Conservation (phyloP, 2,888 invertebrate genomes). For the Linyphia triangularis region DNA sequence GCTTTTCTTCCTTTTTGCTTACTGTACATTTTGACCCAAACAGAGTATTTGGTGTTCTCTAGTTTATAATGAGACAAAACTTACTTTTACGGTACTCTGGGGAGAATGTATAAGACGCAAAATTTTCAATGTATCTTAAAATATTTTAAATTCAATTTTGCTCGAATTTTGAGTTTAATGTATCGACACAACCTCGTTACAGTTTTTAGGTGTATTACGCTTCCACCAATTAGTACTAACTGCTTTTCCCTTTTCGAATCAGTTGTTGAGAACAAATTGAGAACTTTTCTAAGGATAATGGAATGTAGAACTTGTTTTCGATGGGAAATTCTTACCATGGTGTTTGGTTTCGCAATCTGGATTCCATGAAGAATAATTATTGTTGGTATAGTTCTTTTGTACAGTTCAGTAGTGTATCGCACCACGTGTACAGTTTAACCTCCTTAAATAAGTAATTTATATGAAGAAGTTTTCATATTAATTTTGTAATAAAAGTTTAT, state of each 20-base stretch:
- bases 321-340: conserved; percentile 42
- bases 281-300: not conserved
- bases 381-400: conserved; percentile 70
- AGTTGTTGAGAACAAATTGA: not conserved
- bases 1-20: too few relatives aligned
- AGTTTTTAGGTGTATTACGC: too few relatives aligned
- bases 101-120: too few relatives aligned
- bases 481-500: conserved; percentile 73
- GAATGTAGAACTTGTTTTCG: not conserved
- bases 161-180: too few relatives aligned
- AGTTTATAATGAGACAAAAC: too few relatives aligned
- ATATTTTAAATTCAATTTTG: too few relatives aligned
- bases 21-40: too few relatives aligned
- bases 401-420: conserved; percentile 70
- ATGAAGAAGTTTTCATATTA: conserved; percentile 75
- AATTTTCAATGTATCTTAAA: too few relatives aligned
- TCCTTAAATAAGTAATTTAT: conserved; percentile 73
- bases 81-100: too few relatives aligned
- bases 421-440: conserved; percentile 74
- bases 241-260: not conserved
- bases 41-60: too few relatives aligned
- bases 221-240: too few relatives aligned
- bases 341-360: conserved; percentile 12
- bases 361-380: conserved; percentile 30
- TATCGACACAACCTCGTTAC: too few relatives aligned